Conservation (phyloP, 2,113 vertebrate genomes). For the Nasalis larvatus region DNA sequence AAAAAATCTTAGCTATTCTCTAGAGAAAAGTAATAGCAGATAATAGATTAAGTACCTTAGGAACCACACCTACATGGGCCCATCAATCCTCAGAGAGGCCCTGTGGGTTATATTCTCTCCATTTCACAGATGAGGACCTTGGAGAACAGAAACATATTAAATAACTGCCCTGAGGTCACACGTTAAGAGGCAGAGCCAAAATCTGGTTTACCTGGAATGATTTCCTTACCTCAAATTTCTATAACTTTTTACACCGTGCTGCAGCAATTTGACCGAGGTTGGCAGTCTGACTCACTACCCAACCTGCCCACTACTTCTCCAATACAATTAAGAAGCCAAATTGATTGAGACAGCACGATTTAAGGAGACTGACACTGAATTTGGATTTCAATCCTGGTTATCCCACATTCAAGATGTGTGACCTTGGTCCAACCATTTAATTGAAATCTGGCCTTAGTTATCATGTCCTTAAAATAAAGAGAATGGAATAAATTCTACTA, state of each 20-base stretch:
- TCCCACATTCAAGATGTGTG: neutral
- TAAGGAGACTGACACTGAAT: neutral
- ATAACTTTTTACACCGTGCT: neutral
- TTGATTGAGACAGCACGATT: neutral
- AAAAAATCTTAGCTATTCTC: neutral
- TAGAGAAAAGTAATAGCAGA: neutral
- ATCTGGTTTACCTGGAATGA: neutral
- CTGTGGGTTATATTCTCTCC: neutral
- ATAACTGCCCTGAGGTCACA: neutral
- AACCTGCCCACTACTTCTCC: neutral
- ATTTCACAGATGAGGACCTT: neutral
- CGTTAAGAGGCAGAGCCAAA: neutral
- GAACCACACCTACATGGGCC: neutral
- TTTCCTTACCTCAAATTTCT: neutral
- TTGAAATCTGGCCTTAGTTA: neutral
- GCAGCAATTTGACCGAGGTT: neutral
- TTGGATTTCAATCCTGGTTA: neutral
- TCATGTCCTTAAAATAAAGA: neutral
- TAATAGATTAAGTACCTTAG: neutral
- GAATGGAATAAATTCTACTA: neutral
- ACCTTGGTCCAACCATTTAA: neutral
- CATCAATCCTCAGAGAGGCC: neutral
- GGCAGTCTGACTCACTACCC: neutral
- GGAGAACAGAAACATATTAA: neutral
- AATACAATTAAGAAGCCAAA: neutral